A percentile compares a stretch with the other conserved stretches of the same genome.
Evolutionary conservation across 2,888 invertebrate genomes (phyloP).

Genomic region (Nemoura dubitans): DNA sequence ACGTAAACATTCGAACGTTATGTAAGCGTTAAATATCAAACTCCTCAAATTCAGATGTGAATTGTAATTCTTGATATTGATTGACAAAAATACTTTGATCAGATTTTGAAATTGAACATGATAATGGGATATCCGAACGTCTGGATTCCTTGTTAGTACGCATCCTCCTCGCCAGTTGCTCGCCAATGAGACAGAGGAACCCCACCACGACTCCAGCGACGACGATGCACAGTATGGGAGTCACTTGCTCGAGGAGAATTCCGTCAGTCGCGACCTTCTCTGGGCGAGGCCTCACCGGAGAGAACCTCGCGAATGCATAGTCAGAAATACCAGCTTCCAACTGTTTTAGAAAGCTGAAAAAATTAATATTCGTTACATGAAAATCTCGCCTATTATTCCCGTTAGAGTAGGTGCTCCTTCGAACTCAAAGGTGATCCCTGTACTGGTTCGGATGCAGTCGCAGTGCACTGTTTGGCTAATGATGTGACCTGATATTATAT

Average conservation of each 20-base stretch:
- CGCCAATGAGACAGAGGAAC: neutral
- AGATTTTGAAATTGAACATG: too few species aligned
- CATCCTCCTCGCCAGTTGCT: neutral
- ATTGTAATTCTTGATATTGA: too few species aligned
- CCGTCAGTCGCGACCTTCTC: neutral
- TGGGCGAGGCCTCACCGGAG: neutral
- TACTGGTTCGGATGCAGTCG: too few species aligned
- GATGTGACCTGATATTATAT: too few species aligned
- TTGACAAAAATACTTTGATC: too few species aligned
- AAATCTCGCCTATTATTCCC: neutral
- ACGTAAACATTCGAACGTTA: too few species aligned
- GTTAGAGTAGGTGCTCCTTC: neutral
- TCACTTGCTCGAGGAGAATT: neutral
- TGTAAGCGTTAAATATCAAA: too few species aligned
- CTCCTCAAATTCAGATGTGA: too few species aligned
- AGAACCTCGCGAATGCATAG: neutral
- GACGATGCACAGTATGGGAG: neutral
- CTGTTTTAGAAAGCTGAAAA: neutral
- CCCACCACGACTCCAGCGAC: neutral
- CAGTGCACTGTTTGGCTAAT: too few species aligned
- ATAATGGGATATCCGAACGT: too few species aligned
- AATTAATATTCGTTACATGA: neutral
- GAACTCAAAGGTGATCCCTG: too few species aligned
- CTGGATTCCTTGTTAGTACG: too few species aligned
- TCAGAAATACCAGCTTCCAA: neutral